phyloP scores from a whole-genome alignment of 1,140 invertebrate genomes.

The Neodiprion lecontei region DNA sequence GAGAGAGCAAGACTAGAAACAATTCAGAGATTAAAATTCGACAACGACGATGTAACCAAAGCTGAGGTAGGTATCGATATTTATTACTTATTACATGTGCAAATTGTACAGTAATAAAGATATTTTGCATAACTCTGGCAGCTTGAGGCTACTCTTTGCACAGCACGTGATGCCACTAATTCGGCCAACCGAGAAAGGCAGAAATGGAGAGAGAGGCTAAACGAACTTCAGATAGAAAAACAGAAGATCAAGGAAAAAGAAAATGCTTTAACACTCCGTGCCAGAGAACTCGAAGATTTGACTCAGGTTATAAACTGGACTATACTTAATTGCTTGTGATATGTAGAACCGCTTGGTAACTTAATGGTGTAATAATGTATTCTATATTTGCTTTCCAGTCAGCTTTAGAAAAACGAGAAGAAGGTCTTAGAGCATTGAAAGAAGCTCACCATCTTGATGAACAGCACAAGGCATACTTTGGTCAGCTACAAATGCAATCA shows the following conservation, averaged over 20 bases:
- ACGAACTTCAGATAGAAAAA: slow-evolving; percentile 42
- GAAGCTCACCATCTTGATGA: slow-evolving; percentile 49
- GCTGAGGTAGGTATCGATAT: slow-evolving; percentile 41
- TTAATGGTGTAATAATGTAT: slow-evolving; percentile 9
- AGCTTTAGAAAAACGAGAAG: slow-evolving; percentile 48
- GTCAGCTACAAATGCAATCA: slow-evolving; percentile 45
- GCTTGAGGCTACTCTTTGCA: slow-evolving; percentile 50
- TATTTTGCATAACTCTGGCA: slow-evolving; percentile 24
- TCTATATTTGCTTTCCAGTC: slow-evolving; percentile 29
- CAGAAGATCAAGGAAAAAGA: slow-evolving; percentile 45
- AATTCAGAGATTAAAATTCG: slow-evolving; percentile 43
- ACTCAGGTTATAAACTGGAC: slow-evolving; percentile 42
- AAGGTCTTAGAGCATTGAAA: slow-evolving; percentile 48
- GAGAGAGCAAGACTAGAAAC: slow-evolving; percentile 50
- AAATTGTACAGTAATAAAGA: slow-evolving; percentile 18
- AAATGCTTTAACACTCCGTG: slow-evolving; percentile 42
- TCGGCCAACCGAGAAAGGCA: slow-evolving; percentile 44
- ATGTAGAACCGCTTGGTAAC: neutral
- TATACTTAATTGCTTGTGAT: slow-evolving; percentile 11
- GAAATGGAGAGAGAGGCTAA: slow-evolving; percentile 51
- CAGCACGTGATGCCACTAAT: slow-evolving; percentile 43
- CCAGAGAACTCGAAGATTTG: slow-evolving; percentile 52
- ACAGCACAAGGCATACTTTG: slow-evolving; percentile 46
- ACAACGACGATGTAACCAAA: slow-evolving; percentile 43
- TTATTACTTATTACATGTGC: slow-evolving; percentile 6